These are phyloP conservation scores for Diarsia dahlii DNA, from an alignment of 2,888 invertebrate genomes.

Conservation along the genomic window DNA sequence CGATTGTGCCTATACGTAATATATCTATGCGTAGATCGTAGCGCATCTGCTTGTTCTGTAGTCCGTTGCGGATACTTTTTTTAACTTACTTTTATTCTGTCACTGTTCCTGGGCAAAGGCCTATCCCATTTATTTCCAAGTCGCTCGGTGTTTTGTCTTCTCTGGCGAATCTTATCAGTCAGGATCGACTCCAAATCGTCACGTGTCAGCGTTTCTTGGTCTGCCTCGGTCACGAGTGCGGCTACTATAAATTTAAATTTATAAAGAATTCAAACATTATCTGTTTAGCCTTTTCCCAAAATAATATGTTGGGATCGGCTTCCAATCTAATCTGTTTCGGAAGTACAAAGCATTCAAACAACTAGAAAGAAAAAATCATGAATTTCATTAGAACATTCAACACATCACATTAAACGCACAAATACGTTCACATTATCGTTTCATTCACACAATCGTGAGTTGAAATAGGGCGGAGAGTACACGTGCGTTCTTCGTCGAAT, in stretches of 20 bases:
- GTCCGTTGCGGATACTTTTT: background rate
- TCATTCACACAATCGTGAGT: constrained; percentile 63
- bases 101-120: no score
- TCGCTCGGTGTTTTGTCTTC: no score
- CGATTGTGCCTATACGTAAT: background rate
- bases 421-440: constrained; percentile 23
- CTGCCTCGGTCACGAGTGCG: no score
- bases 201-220: no score
- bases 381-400: background rate
- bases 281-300: background rate
- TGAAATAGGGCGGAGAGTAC: constrained; percentile 65
- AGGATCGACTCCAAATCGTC: no score
- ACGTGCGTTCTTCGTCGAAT: constrained; percentile 61
- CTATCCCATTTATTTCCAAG: no score
- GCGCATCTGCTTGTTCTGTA: background rate
- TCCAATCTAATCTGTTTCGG: background rate
- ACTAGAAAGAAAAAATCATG: background rate
- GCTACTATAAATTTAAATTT: background rate
- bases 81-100: no score
- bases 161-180: no score
- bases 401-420: constrained; percentile 15
- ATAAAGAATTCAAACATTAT: background rate
- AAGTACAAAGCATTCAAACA: background rate
- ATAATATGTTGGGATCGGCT: background rate
- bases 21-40: background rate